These are phyloP conservation scores for Aphaenogaster ashmeadi DNA, from an alignment of 1,140 invertebrate species.

Conservation along the genomic window DNA sequence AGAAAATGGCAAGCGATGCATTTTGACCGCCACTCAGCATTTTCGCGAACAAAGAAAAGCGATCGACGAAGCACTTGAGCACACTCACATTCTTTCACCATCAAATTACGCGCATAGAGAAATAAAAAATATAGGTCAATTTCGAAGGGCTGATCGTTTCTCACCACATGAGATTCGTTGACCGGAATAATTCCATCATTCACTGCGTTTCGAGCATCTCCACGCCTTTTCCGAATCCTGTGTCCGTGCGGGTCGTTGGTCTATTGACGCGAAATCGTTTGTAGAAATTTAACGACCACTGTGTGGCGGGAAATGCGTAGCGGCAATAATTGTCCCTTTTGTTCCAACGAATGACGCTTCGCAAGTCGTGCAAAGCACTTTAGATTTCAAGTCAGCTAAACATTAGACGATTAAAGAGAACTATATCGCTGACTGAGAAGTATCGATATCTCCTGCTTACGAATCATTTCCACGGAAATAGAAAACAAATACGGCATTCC, in stretches of 20 bases:
- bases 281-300: conserved; percentile 57
- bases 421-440: background rate
- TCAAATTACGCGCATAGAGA: conserved; percentile 46
- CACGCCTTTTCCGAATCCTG: conserved; percentile 54
- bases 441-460: background rate
- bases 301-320: conserved; percentile 26
- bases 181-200: conserved; percentile 63
- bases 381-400: background rate
- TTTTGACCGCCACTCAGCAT: conserved; percentile 39
- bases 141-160: conserved; percentile 7
- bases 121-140: conserved; percentile 48
- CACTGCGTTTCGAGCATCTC: conserved; percentile 30
- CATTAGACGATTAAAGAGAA: background rate
- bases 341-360: conserved; percentile 8
- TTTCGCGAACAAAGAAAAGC: conserved; percentile 34
- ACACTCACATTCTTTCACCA: conserved; percentile 33
- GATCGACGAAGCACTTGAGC: conserved; percentile 23
- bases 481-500: background rate
- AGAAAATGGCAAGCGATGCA: conserved; percentile 46
- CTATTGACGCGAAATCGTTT: conserved; percentile 54
- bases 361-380: background rate
- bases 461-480: background rate
- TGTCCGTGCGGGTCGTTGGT: conserved; percentile 23
- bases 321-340: conserved; percentile 19
- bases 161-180: conserved; percentile 40